Evolutionary conservation across 2,113 vertebrate genomes (phyloP).

Genomic region (Xenus cinereus): DNA sequence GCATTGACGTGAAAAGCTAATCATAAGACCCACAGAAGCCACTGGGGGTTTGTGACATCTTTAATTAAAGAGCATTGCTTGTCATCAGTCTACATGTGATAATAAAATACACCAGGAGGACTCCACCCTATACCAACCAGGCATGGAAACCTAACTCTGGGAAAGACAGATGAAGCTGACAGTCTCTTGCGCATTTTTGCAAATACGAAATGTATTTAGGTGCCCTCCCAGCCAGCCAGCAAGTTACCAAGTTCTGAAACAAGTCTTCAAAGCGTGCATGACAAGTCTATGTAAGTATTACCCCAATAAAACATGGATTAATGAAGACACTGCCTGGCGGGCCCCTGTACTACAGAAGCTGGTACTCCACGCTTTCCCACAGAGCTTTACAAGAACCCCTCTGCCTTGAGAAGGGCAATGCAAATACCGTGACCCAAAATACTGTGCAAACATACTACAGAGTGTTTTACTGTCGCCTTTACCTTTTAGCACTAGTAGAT

Average conservation of each 20-base stretch:
- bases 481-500: constrained; percentile 93
- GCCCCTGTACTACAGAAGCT: not conserved
- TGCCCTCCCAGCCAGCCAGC: not conserved
- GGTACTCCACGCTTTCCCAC: not conserved
- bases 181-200: fast-evolving
- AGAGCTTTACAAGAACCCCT: not conserved
- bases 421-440: not conserved
- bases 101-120: not conserved
- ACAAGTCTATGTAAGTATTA: not conserved
- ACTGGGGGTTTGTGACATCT: not conserved
- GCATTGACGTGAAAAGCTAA: not conserved
- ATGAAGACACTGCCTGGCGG: not conserved
- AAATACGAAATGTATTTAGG: fast-evolving
- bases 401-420: not conserved
- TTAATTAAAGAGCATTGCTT: constrained; percentile 20
- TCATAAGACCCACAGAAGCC: not conserved
- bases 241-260: not conserved
- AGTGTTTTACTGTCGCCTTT: constrained; percentile 5
- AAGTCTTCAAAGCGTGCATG: not conserved
- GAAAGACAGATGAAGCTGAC: not conserved
- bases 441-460: not conserved
- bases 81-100: not conserved
- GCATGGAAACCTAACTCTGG: not conserved
- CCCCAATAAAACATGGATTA: not conserved
- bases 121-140: not conserved